Evolutionary conservation across 64 coral and sea anemone species (phyloP), one percentile per base, ranked within the genome.

Genomic region (Hydrozoanthus tunicans): DNA sequence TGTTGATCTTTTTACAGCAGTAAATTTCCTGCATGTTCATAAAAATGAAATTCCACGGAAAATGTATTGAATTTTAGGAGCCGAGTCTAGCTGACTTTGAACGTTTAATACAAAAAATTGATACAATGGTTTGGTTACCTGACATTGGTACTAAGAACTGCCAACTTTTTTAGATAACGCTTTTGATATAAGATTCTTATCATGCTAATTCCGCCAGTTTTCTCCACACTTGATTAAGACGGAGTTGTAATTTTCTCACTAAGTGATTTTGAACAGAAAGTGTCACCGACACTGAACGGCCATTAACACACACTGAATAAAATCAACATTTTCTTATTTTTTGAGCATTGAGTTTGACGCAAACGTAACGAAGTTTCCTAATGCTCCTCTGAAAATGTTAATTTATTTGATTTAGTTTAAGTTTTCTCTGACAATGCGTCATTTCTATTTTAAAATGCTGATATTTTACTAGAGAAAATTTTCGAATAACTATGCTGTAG

Each of bases 1-100:
- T 88, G 57, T 88, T 74, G 24, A 70, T 88, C 53, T n/a, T 88
- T 61, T 88, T 88, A 17, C 84, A 88, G 70, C 84, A 88, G 51
- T 88, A 88, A 55, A 88, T 73, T 14, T 70, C 70, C 25, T 88
- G 66, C 84, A 88, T 88, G 68, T 74, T 74, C 12, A 55, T 27
- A 15, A 81, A 61, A 26, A 17, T 20, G 7, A 27, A 24, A 43
- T 51, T 24, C 71, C 71, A 17, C 71, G 15, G 5, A 12, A 23
- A 15, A 79, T 24, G 6, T 23, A 58, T 63, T 70, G 15, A 69
- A 23, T 55, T 13, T 3, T 17, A 59, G 10, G 20, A 59, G 3
- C 27, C 4, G 9, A 62, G 14, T 20, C 4, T 12, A 11, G 3
- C 72, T 53, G 13, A 4, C 25, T 12, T 76, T 12, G 13, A 13